Percentiles rank a stretch among this genome's conserved stretches.
Evolutionary conservation across 2,888 invertebrate species (phyloP).

Genomic region (Pachycephus smyrnensis): DNA sequence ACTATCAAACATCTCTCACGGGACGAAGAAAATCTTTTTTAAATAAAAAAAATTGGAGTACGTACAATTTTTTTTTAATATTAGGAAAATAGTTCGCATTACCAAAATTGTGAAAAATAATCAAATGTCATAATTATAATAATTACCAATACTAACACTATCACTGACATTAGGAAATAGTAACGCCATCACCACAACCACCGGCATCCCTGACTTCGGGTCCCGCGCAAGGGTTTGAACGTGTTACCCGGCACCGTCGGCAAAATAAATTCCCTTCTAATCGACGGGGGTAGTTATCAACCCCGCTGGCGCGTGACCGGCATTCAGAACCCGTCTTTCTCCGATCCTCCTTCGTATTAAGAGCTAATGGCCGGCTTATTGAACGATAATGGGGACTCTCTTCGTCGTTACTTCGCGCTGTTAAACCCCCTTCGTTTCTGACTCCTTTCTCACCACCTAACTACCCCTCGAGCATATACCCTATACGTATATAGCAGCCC

Average conservation of each 20-base stretch:
- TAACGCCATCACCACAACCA: background rate
- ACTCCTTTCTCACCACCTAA: background rate
- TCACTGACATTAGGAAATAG: too few species aligned
- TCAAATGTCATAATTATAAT: too few species aligned
- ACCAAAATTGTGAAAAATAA: too few species aligned
- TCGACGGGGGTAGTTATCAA: constrained; percentile 6
- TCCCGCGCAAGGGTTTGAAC: constrained; percentile 1
- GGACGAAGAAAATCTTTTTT: too few species aligned
- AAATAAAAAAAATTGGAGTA: too few species aligned
- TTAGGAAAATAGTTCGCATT: too few species aligned
- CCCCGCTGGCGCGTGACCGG: constrained; percentile 11
- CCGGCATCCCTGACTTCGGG: constrained; percentile 1
- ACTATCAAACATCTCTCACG: too few species aligned
- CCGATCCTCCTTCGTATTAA: constrained; percentile 9
- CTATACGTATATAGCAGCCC: too few species aligned
- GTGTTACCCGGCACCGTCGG: constrained; percentile 5
- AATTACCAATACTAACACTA: too few species aligned
- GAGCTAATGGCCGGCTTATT: constrained; percentile 22
- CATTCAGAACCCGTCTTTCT: constrained; percentile 2
- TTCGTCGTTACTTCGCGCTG: constrained; percentile 5
- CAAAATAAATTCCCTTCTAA: constrained; percentile 2
- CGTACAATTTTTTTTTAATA: too few species aligned
- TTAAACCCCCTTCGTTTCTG: constrained; percentile 1
- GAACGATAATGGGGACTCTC: constrained; percentile 18
- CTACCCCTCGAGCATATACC: too few species aligned